Conservation (phyloP, 2,113 vertebrate genomes). For the Nasalis larvatus region DNA sequence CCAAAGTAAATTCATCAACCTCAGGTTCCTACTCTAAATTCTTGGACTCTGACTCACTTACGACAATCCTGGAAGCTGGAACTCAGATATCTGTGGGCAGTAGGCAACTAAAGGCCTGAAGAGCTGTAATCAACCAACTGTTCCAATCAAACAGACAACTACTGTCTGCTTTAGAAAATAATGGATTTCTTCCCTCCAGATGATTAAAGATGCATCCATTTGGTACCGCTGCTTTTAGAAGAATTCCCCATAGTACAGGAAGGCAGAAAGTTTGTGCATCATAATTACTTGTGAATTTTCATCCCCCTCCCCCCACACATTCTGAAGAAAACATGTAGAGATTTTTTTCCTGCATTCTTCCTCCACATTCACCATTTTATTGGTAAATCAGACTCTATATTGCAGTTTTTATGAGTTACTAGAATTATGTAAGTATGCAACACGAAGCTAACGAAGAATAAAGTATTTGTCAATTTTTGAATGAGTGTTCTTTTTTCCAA, state of each 20-base stretch:
- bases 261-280: background rate
- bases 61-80: conserved; percentile 1
- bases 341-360: background rate
- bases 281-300: background rate
- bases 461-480: background rate
- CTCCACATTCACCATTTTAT: background rate
- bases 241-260: background rate
- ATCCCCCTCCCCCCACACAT: conserved; percentile 14
- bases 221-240: background rate
- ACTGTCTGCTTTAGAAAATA: conserved; percentile 62
- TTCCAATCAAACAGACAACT: conserved; percentile 55
- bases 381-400: background rate
- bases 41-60: background rate
- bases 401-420: background rate
- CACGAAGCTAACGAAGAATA: background rate
- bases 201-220: conserved; percentile 64
- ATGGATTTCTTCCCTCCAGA: conserved; percentile 67
- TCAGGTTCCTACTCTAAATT: background rate
- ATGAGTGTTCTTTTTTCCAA: background rate
- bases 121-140: conserved; percentile 61
- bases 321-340: background rate
- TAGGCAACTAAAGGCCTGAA: conserved; percentile 45
- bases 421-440: background rate
- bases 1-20: background rate
- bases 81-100: conserved; percentile 31